A percentile compares a stretch with the other conserved stretches of the same genome.
Evolutionary conservation across 2,888 invertebrate genomes (phyloP).

Genomic region (Zhengitettix transpicula): DNA sequence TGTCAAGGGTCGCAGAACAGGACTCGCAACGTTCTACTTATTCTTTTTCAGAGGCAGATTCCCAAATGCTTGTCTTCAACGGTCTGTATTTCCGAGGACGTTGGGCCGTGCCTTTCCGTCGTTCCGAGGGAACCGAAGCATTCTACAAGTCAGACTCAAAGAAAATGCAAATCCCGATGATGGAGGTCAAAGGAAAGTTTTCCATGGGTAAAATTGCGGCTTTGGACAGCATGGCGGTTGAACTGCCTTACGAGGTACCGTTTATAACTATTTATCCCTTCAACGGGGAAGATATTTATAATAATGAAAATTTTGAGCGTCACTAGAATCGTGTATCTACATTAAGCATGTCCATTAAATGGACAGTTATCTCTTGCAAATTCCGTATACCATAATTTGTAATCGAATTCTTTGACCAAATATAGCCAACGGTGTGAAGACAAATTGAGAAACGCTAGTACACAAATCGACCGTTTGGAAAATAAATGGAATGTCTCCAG

Average conservation of each 20-base stretch:
- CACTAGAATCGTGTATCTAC: no score
- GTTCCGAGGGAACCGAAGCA: slow-evolving; percentile 5
- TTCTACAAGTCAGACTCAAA: slow-evolving; percentile 14
- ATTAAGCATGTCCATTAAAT: no score
- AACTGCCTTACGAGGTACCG: slow-evolving; percentile 18
- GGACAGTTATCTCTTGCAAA: no score
- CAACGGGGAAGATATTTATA: no score
- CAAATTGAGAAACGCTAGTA: no score
- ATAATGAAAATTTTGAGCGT: no score
- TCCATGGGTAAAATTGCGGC: slow-evolving; percentile 15
- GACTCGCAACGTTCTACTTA: background rate
- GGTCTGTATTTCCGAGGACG: slow-evolving; percentile 20
- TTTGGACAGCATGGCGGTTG: slow-evolving; percentile 16
- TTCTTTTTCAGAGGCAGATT: background rate
- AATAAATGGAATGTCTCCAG: no score
- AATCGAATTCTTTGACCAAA: no score
- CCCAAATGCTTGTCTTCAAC: slow-evolving; percentile 19
- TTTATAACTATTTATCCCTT: no score
- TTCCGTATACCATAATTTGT: no score
- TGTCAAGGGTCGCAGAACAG: background rate
- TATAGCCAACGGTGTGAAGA: no score
- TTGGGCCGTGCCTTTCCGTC: slow-evolving; percentile 16
- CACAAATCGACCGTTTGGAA: no score
- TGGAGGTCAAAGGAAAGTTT: slow-evolving; percentile 16
- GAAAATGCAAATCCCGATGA: slow-evolving; percentile 14